A percentile compares a stretch with the other conserved stretches of the same genome.
These are phyloP conservation scores for Drosophila maculinotata DNA, from an alignment of 2,888 invertebrate genomes.

Conservation along the genomic window DNA sequence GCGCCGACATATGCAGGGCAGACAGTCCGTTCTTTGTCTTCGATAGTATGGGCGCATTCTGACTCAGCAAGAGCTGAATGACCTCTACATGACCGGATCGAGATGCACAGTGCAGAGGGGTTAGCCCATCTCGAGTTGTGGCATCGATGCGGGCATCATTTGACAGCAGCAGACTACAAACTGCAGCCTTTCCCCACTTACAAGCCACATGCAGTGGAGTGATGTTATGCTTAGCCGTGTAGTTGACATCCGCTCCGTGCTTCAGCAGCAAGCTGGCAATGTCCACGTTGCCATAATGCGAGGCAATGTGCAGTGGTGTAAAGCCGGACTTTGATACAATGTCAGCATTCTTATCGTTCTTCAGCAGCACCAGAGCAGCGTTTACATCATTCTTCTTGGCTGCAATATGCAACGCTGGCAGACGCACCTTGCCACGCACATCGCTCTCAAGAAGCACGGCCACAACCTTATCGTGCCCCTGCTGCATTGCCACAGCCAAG, in stretches of 20 bases:
- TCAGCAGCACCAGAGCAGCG: conserved; percentile 95
- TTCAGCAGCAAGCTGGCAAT: conserved; percentile 95
- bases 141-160: conserved; percentile 96
- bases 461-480: conserved; percentile 98
- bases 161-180: conserved; percentile 95
- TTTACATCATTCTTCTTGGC: conserved; percentile 99
- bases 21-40: conserved; percentile 98
- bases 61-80: conserved; percentile 94
- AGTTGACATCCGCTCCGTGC: conserved; percentile 97
- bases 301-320: conserved; percentile 98
- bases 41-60: conserved; percentile 96
- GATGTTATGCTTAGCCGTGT: conserved; percentile 98
- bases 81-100: conserved; percentile 98
- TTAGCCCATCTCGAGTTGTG: conserved; percentile 96
- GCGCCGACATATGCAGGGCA: conserved; percentile 99
- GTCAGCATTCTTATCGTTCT: conserved; percentile 98
- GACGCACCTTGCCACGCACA: conserved; percentile 96
- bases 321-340: conserved; percentile 99
- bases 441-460: conserved; percentile 98
- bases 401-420: conserved; percentile 98
- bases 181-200: conserved; percentile 98
- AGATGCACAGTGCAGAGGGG: conserved; percentile 98
- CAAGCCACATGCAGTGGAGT: conserved; percentile 99
- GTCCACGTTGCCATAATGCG: conserved; percentile 98
- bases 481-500: conserved; percentile 99